These are phyloP conservation scores for Pararge aegeria DNA, from an alignment of 1,140 invertebrate genomes.

Conservation along the genomic window DNA sequence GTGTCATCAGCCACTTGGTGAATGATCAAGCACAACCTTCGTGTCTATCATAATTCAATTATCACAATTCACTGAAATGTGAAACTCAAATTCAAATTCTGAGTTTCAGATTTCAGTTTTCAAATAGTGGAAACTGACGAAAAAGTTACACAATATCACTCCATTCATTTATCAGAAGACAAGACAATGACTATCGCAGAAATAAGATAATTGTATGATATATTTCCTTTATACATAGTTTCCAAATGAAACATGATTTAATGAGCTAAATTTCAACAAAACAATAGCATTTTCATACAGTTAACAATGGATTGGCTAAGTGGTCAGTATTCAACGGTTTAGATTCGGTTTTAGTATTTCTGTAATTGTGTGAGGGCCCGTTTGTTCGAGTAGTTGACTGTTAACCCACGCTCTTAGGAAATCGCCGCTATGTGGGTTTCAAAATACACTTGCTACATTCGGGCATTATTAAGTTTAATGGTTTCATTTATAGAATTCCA, in stretches of 20 bases:
- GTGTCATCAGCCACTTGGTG: too few relatives aligned
- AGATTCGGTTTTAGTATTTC: neutral
- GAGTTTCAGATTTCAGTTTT: too few relatives aligned
- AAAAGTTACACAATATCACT: too few relatives aligned
- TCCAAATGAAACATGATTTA: neutral
- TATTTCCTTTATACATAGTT: neutral
- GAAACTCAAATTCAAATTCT: too few relatives aligned
- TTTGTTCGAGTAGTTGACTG: constrained; percentile 3
- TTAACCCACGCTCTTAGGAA: constrained; percentile 26
- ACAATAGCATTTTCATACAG: neutral
- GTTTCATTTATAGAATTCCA: neutral
- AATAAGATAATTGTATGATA: neutral
- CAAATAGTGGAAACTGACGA: too few relatives aligned
- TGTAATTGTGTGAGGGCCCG: neutral
- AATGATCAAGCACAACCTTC: too few relatives aligned
- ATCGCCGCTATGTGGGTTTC: constrained; percentile 9
- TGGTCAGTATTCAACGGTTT: neutral
- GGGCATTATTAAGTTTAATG: constrained; percentile 1
- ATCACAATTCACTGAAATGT: too few relatives aligned
- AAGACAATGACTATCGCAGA: neutral
- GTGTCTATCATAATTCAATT: too few relatives aligned
- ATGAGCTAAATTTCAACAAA: neutral
- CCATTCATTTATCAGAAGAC: neutral
- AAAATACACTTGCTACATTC: neutral
- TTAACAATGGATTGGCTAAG: constrained; percentile 22